Evolutionary conservation across 2,113 vertebrate genomes (phyloP).

Genomic region (Maccullochella peelii): DNA sequence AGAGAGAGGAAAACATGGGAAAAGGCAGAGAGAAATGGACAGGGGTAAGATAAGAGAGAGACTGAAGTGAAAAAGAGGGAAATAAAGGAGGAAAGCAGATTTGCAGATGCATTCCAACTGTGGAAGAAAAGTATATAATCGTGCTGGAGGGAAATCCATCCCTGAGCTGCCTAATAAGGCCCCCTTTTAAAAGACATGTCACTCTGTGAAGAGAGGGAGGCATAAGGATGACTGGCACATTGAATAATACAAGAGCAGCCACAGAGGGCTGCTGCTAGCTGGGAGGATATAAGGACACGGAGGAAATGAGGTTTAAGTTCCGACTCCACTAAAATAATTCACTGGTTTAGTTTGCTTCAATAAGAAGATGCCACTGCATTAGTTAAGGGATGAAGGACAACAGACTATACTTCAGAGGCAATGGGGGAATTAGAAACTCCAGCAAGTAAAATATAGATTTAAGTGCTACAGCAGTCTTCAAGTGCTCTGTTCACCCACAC

Average conservation of each 20-base stretch:
- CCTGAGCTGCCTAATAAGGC: conserved; percentile 67
- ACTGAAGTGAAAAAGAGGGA: background rate
- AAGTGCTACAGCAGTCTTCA: background rate
- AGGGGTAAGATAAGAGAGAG: background rate
- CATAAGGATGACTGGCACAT: conserved; percentile 55
- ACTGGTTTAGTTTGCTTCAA: conserved; percentile 21
- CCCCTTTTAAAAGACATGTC: conserved; percentile 68
- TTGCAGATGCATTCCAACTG: conserved; percentile 38
- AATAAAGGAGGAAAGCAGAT: conserved; percentile 1
- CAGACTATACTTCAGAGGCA: background rate
- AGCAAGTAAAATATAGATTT: background rate
- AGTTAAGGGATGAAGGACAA: conserved; percentile 1
- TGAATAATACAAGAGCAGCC: conserved; percentile 67
- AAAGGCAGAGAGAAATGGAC: conserved; percentile 4
- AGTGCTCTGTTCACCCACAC: background rate
- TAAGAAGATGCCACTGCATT: conserved; percentile 2
- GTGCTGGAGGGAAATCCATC: conserved; percentile 31
- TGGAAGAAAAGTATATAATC: conserved; percentile 45
- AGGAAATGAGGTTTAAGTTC: conserved; percentile 45
- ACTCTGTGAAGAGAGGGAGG: conserved; percentile 47
- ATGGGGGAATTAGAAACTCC: background rate
- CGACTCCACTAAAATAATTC: conserved; percentile 13
- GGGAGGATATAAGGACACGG: conserved; percentile 44
- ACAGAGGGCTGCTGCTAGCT: conserved; percentile 32
- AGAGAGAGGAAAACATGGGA: too few relatives aligned